These are phyloP conservation scores for Ctenodactylus gundi DNA, from an alignment of 2,113 vertebrate genomes.

Conservation along the genomic window DNA sequence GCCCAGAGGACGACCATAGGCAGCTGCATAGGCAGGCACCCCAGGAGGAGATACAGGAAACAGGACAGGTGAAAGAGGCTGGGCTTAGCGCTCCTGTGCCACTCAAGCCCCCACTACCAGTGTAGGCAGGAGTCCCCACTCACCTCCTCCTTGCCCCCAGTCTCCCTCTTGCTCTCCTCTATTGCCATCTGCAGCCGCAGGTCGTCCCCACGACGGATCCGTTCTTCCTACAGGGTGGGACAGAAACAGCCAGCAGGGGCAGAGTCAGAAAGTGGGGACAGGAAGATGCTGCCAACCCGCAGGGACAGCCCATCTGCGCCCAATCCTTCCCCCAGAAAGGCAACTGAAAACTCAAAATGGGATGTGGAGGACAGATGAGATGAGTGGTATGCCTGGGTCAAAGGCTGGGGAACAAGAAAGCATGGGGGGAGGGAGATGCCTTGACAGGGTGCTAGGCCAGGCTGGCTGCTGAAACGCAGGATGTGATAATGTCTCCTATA, in stretches of 20 bases:
- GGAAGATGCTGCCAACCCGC: rapidly evolving
- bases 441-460: background rate
- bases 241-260: background rate
- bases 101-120: too few species aligned
- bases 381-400: background rate
- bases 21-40: background rate
- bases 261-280: rapidly evolving
- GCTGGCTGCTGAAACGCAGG: background rate
- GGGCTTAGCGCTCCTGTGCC: too few species aligned
- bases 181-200: constrained; percentile 95
- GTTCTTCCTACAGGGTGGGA: constrained; percentile 88
- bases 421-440: background rate
- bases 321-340: background rate
- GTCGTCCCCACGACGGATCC: constrained; percentile 92
- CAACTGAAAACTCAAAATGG: background rate
- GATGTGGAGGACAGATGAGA: constrained; percentile 20
- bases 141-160: constrained; percentile 87
- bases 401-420: background rate
- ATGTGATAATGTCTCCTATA: background rate
- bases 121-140: too few species aligned
- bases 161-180: constrained; percentile 93
- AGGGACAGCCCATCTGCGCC: background rate
- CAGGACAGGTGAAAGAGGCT: too few species aligned
- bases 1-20: background rate
- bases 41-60: too few species aligned